A percentile compares a stretch with the other conserved stretches of the same genome.
Conservation (phyloP, 2,888 invertebrate species). For the Tetranychus piercei region DNA sequence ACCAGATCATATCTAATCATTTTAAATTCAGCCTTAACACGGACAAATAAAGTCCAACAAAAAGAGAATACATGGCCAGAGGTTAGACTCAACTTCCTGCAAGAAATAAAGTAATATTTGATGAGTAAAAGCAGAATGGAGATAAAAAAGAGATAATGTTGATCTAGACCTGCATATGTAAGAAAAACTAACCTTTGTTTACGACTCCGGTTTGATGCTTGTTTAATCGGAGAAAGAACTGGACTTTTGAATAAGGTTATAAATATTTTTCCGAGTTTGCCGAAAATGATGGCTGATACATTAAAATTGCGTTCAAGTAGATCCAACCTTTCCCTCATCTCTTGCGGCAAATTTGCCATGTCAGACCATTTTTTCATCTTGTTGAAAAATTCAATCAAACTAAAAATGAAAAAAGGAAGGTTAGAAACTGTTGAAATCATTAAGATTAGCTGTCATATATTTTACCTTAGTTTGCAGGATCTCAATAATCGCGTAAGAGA, state of each 20-base stretch:
- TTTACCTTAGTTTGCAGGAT: slow-evolving; percentile 65
- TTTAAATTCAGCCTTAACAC: slow-evolving; percentile 49
- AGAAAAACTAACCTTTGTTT: slow-evolving; percentile 40
- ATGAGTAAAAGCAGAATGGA: not conserved
- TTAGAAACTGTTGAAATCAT: slow-evolving; percentile 3
- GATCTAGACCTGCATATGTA: not conserved
- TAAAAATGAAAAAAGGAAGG: slow-evolving; percentile 35
- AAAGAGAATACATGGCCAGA: slow-evolving; percentile 70
- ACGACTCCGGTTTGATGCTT: slow-evolving; percentile 36
- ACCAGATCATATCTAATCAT: slow-evolving; percentile 77
- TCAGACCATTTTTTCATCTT: slow-evolving; percentile 89
- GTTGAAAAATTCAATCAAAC: slow-evolving; percentile 75
- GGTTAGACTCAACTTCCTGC: slow-evolving; percentile 33
- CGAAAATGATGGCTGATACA: slow-evolving; percentile 79
- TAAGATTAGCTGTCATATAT: slow-evolving; percentile 2
- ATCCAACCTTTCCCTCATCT: slow-evolving; percentile 62
- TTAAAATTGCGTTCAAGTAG: slow-evolving; percentile 72
- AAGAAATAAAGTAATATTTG: slow-evolving; percentile 12
- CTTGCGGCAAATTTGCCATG: slow-evolving; percentile 68
- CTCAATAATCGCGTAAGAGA: slow-evolving; percentile 71
- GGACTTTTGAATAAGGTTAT: slow-evolving; percentile 61
- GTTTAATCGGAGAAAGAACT: slow-evolving; percentile 39
- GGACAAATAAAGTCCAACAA: slow-evolving; percentile 79
- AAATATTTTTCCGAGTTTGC: slow-evolving; percentile 74
- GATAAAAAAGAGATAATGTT: not conserved